Evolutionary conservation across 2,888 invertebrate genomes (phyloP).

Genomic region (Agriopis marginaria): DNA sequence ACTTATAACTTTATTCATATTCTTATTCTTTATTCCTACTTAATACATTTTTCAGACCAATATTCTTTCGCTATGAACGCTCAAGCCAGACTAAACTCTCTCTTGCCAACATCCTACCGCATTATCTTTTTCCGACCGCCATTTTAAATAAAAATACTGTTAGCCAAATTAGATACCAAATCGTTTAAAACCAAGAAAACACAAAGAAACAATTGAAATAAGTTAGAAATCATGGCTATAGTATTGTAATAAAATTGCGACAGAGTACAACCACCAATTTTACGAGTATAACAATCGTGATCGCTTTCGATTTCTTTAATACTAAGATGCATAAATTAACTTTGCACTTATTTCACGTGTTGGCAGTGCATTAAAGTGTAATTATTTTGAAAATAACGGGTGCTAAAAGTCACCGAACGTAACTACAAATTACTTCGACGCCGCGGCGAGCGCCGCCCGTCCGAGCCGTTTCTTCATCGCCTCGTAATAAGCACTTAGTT

Average conservation of each 20-base stretch:
- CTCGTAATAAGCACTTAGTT: conserved; percentile 52
- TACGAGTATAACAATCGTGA: not conserved
- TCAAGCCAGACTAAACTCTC: too few relatives aligned
- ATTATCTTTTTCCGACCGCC: too few relatives aligned
- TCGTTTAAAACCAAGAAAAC: too few relatives aligned
- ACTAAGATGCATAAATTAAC: conserved; percentile 10
- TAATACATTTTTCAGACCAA: too few relatives aligned
- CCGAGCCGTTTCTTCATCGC: conserved; percentile 45
- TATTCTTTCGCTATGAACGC: too few relatives aligned
- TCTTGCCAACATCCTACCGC: too few relatives aligned
- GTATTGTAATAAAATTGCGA: not conserved
- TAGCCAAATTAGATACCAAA: too few relatives aligned
- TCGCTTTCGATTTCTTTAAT: conserved; percentile 4
- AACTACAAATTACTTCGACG: conserved; percentile 57
- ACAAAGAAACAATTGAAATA: too few relatives aligned
- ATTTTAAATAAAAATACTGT: too few relatives aligned
- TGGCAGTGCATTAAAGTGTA: conserved; percentile 43
- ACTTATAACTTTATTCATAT: too few relatives aligned
- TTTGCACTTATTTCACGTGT: conserved; percentile 19
- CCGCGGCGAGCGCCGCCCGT: conserved; percentile 36
- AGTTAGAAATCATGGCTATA: too few relatives aligned
- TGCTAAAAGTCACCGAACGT: conserved; percentile 48
- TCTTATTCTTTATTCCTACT: too few relatives aligned
- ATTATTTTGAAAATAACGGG: conserved; percentile 48
- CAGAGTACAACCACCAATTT: not conserved